A percentile compares a stretch with the other conserved stretches of the same genome.
phyloP scores from a whole-genome alignment of 2,888 invertebrate genomes.

The Watsonalla binaria region DNA sequence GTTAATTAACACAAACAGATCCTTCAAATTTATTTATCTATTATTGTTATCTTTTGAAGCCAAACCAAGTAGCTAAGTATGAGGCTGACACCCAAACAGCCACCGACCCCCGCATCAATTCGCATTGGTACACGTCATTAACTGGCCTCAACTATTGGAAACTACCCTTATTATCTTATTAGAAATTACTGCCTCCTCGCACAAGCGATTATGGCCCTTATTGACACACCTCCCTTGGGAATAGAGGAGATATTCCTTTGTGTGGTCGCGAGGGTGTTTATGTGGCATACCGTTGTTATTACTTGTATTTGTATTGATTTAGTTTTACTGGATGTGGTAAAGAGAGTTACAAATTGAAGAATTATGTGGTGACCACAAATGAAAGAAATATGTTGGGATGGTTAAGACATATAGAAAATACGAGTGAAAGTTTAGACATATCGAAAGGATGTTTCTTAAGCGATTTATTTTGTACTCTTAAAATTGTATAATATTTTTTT shows the following conservation, averaged over 20 bases:
- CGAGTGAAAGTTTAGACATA: too few species aligned
- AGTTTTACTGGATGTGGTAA: not conserved
- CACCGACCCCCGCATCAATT: slow-evolving; percentile 29
- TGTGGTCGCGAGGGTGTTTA: slow-evolving; percentile 33
- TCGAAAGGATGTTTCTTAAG: too few species aligned
- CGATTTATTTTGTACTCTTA: too few species aligned
- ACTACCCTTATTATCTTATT: slow-evolving; percentile 59
- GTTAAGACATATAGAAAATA: too few species aligned
- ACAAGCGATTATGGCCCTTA: slow-evolving; percentile 32
- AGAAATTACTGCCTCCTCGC: slow-evolving; percentile 42
- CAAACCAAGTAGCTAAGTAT: not conserved
- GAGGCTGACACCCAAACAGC: slow-evolving; percentile 3
- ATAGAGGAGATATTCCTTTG: slow-evolving; percentile 35
- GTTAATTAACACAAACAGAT: too few species aligned
- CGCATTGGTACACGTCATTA: slow-evolving; percentile 40
- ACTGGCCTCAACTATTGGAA: slow-evolving; percentile 50
- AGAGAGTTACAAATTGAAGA: too few species aligned
- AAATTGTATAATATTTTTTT: too few species aligned
- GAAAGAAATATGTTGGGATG: too few species aligned
- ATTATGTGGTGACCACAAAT: too few species aligned
- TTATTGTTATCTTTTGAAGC: too few species aligned
- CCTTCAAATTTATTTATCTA: too few species aligned
- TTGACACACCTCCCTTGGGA: slow-evolving; percentile 18
- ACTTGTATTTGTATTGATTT: slow-evolving; percentile 34
- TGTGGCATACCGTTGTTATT: slow-evolving; percentile 48